These are phyloP conservation scores for Scarus forsteni DNA, from an alignment of 2,797 vertebrate species.

Conservation along the genomic window DNA sequence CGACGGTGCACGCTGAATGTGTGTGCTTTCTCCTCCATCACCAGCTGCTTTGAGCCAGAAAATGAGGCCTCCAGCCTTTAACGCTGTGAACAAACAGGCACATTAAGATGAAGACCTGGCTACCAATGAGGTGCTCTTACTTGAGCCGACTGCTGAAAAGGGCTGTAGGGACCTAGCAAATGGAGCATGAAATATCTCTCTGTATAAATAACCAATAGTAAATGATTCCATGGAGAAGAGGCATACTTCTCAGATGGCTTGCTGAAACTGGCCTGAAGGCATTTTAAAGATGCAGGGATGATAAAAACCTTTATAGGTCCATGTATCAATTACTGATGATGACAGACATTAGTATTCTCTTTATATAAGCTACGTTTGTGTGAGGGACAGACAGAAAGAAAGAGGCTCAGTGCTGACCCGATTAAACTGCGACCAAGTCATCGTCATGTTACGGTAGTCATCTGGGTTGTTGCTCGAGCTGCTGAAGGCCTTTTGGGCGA, in stretches of 20 bases:
- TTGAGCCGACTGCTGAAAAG: slow-evolving; percentile 28
- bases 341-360: slow-evolving; percentile 4
- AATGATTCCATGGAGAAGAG: slow-evolving; percentile 22
- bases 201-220: slow-evolving; percentile 49
- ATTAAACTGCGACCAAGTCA: slow-evolving; percentile 99
- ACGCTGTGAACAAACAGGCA: slow-evolving; percentile 65
- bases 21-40: slow-evolving; percentile 40
- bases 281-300: slow-evolving; percentile 27
- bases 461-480: slow-evolving; percentile 88
- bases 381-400: neutral
- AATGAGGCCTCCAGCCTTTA: slow-evolving; percentile 59
- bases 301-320: neutral
- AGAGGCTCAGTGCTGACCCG: slow-evolving; percentile 81
- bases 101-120: slow-evolving; percentile 65
- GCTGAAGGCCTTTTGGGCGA: slow-evolving; percentile 96
- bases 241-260: slow-evolving; percentile 6
- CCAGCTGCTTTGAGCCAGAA: slow-evolving; percentile 52
- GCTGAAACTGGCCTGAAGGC: slow-evolving; percentile 23
- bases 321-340: slow-evolving; percentile 13
- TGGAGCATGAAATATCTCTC: slow-evolving; percentile 55
- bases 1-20: slow-evolving; percentile 45
- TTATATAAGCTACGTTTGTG: neutral
- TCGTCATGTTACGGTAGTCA: slow-evolving; percentile 92
- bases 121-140: slow-evolving; percentile 43
- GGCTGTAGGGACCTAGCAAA: slow-evolving; percentile 44